phyloP scores from a whole-genome alignment of 2,113 vertebrate genomes.

The Trachemys scripta region DNA sequence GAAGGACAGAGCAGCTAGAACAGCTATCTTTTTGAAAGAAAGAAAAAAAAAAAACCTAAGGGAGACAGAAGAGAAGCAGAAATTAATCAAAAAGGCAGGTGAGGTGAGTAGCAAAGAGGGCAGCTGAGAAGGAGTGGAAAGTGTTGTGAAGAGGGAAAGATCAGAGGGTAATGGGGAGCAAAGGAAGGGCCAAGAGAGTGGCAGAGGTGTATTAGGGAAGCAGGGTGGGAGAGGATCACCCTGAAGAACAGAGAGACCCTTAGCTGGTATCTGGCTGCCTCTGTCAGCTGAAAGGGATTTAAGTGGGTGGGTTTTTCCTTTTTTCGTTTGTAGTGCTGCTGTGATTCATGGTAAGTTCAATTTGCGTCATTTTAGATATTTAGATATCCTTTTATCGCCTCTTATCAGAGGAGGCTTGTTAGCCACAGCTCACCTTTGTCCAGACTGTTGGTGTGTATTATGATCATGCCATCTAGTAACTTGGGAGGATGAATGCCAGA shows the following conservation, averaged over 20 bases:
- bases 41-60: background rate
- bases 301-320: background rate
- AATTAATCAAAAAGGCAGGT: background rate
- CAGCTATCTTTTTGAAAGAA: fast-evolving
- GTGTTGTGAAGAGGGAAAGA: background rate
- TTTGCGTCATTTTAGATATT: constrained; percentile 23
- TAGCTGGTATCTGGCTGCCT: background rate
- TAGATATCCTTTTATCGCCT: constrained; percentile 5
- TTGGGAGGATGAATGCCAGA: background rate
- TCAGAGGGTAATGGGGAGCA: background rate
- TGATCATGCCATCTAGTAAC: background rate
- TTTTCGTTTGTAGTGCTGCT: background rate
- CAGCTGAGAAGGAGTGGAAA: background rate
- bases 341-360: background rate
- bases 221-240: background rate
- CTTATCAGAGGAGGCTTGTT: background rate
- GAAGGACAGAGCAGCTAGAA: background rate
- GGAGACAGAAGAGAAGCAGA: background rate
- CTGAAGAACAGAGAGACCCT: background rate
- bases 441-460: background rate
- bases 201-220: background rate
- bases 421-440: background rate
- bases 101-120: background rate
- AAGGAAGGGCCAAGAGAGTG: background rate
- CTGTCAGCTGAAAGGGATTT: background rate